Base-by-base conservation (phyloP, 2,797 vertebrate genomes). In the Iguana delicatissima region DNA sequence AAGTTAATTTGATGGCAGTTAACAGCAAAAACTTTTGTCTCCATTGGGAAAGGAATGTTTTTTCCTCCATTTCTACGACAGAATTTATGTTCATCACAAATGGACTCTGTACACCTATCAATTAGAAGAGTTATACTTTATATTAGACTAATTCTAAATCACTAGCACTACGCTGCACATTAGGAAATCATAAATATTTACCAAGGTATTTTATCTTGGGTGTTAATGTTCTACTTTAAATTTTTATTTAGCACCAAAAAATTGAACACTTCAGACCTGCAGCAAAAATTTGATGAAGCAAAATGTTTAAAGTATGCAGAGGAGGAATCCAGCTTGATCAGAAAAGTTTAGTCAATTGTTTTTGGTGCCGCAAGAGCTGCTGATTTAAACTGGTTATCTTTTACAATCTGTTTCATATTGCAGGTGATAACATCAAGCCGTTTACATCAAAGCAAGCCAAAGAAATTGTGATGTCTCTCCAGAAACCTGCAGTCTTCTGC, bases 401-500 rank as follows among this genome's bases (percentile, higher is more conserved):
- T 32, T 93, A 79, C 64, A 91, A 4, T 2, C 87, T 79, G 14
- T 93, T 93, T 93, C 10, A 93, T 93, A 93, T 64, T n/a, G 1
- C 91, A 98, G 97, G 90, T 96, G 92, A 92, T 80, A 42, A 46
- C 59, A 81, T 95, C 89, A 99, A 98, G 93, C 98, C 99, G 35
- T 99, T 99, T 95, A 97, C 96, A 24, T 97, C 99, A 59, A 97
- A 97, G 86, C 97, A 98, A 97, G 96, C 96, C 38, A 97, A 94
- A 94, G 97, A 95, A 95, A 98, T 99, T 85, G 91, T 99, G 93
- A 96, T 97, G 95, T 96, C 96, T 91, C 96, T 99, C 80, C 96
- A 97, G 94, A 97, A 97, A 81, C 99, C 99, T 2, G 98, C 98
- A 2, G 94, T 99, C 84, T 99, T 99, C 96, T 95, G 94, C 91